Conservation (phyloP, 2,888 invertebrate genomes). For the Himalopsyche japonica region DNA sequence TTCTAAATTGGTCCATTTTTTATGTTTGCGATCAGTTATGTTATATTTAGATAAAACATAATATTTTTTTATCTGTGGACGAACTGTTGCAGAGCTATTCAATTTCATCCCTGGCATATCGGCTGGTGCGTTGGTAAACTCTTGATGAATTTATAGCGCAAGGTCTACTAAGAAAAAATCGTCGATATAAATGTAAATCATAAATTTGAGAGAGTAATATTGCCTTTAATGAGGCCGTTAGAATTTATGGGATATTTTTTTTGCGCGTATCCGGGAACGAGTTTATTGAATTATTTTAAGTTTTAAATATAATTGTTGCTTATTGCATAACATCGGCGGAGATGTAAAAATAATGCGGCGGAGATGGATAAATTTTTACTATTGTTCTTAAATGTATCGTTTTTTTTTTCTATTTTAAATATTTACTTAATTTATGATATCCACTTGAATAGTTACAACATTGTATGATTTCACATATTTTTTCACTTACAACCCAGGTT, state of each 20-base stretch:
- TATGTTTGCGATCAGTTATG: too few species aligned
- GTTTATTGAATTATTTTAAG: not conserved
- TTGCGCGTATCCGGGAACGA: not conserved
- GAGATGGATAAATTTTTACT: too few species aligned
- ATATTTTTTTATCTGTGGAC: not conserved
- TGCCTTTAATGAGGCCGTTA: conserved; percentile 14
- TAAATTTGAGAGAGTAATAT: conserved; percentile 17
- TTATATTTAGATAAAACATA: too few species aligned
- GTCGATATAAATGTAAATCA: conserved; percentile 11
- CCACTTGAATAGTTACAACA: too few species aligned
- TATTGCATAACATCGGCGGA: not conserved
- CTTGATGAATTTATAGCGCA: conserved; percentile 16
- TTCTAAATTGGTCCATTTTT: too few species aligned
- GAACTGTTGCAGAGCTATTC: not conserved
- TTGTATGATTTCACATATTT: too few species aligned
- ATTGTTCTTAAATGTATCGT: too few species aligned
- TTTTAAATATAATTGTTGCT: not conserved
- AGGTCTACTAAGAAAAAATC: not conserved
- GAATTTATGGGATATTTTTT: conserved; percentile 11
- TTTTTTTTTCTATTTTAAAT: too few species aligned
- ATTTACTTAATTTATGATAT: too few species aligned
- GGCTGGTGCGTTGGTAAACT: not conserved
- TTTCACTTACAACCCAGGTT: too few species aligned
- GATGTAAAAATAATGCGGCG: too few species aligned
- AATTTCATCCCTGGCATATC: not conserved